A percentile compares a stretch with the other conserved stretches of the same genome.
Evolutionary conservation across 1,140 invertebrate genomes (phyloP).

Genomic region (Listronotus bonariensis): DNA sequence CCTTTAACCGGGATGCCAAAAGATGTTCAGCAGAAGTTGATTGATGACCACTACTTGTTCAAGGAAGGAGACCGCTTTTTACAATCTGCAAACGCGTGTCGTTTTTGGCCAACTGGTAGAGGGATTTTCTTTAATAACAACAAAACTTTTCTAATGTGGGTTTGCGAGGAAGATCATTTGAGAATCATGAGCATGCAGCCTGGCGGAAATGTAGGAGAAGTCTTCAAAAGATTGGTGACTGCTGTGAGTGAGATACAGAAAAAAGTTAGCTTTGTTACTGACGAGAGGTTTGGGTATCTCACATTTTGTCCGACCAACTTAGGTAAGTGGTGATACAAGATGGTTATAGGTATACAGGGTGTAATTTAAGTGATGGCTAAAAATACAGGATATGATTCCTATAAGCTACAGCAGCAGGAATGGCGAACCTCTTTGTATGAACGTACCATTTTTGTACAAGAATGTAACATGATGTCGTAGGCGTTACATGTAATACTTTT

Average conservation of each 20-base stretch:
- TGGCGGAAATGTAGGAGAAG: slow-evolving; percentile 65
- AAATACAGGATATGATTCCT: too few species aligned
- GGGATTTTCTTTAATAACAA: slow-evolving; percentile 75
- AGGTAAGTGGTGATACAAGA: slow-evolving; percentile 29
- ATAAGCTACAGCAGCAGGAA: too few species aligned
- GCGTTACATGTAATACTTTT: too few species aligned
- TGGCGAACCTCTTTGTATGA: too few species aligned
- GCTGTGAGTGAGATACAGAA: slow-evolving; percentile 63
- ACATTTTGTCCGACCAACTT: slow-evolving; percentile 76
- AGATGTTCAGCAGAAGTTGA: slow-evolving; percentile 70
- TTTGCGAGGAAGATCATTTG: slow-evolving; percentile 78
- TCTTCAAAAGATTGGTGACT: slow-evolving; percentile 63
- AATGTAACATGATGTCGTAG: too few species aligned
- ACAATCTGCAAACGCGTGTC: slow-evolving; percentile 72
- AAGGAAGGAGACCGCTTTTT: slow-evolving; percentile 75
- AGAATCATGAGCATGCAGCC: slow-evolving; percentile 75
- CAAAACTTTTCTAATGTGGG: slow-evolving; percentile 78
- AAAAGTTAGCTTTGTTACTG: slow-evolving; percentile 62
- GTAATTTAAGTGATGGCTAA: too few species aligned
- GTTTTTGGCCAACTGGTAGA: slow-evolving; percentile 77
- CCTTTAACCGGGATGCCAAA: slow-evolving; percentile 71
- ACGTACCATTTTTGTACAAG: too few species aligned
- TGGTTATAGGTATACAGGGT: not conserved
- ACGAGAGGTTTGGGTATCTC: slow-evolving; percentile 68
- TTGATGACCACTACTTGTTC: slow-evolving; percentile 80